Percentiles rank a stretch among this genome's conserved stretches.
Conservation (phyloP, 2,797 vertebrate species). For the Sebastes dallii region DNA sequence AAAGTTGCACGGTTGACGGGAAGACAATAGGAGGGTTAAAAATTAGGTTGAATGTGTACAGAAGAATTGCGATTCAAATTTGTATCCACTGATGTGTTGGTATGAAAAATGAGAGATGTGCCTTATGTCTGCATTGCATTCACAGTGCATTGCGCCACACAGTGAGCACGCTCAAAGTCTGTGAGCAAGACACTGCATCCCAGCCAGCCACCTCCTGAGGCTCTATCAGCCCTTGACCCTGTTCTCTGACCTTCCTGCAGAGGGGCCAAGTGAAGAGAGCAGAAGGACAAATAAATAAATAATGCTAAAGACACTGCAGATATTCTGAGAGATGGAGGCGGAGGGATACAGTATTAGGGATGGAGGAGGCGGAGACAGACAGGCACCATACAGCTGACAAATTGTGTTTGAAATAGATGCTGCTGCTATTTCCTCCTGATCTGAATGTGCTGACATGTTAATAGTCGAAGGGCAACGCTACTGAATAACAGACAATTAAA, state of each 20-base stretch:
- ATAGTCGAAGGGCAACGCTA: neutral
- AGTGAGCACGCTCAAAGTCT: neutral
- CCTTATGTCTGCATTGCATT: neutral
- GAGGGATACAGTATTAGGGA: neutral
- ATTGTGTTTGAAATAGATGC: slow-evolving; percentile 37
- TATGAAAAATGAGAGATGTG: neutral
- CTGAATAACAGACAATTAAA: neutral
- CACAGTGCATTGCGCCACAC: neutral
- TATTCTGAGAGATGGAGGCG: slow-evolving; percentile 30
- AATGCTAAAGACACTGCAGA: slow-evolving; percentile 32
- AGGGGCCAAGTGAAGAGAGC: slow-evolving; percentile 31
- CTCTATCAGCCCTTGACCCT: slow-evolving; percentile 23
- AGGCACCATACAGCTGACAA: slow-evolving; percentile 35
- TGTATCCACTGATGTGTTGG: neutral
- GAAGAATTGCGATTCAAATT: neutral
- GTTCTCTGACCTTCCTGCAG: slow-evolving; percentile 39
- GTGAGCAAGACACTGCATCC: slow-evolving; percentile 15
- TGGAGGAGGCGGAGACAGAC: slow-evolving; percentile 24
- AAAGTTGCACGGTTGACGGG: too few species aligned
- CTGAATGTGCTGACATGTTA: slow-evolving; percentile 17
- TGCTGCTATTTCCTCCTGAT: slow-evolving; percentile 27
- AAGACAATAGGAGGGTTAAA: neutral
- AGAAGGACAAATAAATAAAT: slow-evolving; percentile 32
- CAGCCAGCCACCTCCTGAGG: slow-evolving; percentile 13
- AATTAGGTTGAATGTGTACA: neutral